Evolutionary conservation across 2,888 invertebrate genomes (phyloP).

Genomic region (Agrypnus murinus): DNA sequence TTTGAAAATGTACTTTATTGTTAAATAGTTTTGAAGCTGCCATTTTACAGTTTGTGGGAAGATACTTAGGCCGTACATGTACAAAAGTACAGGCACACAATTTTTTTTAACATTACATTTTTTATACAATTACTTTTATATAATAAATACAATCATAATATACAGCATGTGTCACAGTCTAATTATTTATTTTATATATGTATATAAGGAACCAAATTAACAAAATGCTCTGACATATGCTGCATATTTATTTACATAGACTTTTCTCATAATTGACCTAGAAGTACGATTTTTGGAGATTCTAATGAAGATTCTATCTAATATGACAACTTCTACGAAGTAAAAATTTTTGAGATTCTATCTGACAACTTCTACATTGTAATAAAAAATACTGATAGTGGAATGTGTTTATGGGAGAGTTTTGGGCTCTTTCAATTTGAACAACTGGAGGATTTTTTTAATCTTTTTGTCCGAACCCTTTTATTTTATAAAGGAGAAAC

Average conservation of each 20-base stretch:
- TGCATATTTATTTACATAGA: constrained; percentile 36
- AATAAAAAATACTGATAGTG: constrained; percentile 64
- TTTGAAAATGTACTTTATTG: constrained; percentile 47
- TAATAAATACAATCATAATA: constrained; percentile 24
- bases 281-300: constrained; percentile 23
- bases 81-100: constrained; percentile 32
- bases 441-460: constrained; percentile 6
- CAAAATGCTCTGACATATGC: constrained; percentile 5
- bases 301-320: constrained; percentile 17
- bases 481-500: background rate
- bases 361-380: too few species aligned
- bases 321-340: constrained; percentile 64
- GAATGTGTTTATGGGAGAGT: constrained; percentile 61
- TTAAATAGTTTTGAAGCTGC: constrained; percentile 48
- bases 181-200: too few species aligned
- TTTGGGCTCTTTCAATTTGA: constrained; percentile 23
- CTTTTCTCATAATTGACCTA: constrained; percentile 26
- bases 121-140: constrained; percentile 29
- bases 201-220: constrained; percentile 5
- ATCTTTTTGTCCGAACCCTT: constrained; percentile 2
- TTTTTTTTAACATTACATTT: constrained; percentile 31
- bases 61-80: constrained; percentile 10
- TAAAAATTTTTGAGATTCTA: too few species aligned
- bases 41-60: constrained; percentile 43
- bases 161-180: constrained; percentile 36